phyloP scores from a whole-genome alignment of 2,797 vertebrate genomes.

The Sebastes wilsoni region DNA sequence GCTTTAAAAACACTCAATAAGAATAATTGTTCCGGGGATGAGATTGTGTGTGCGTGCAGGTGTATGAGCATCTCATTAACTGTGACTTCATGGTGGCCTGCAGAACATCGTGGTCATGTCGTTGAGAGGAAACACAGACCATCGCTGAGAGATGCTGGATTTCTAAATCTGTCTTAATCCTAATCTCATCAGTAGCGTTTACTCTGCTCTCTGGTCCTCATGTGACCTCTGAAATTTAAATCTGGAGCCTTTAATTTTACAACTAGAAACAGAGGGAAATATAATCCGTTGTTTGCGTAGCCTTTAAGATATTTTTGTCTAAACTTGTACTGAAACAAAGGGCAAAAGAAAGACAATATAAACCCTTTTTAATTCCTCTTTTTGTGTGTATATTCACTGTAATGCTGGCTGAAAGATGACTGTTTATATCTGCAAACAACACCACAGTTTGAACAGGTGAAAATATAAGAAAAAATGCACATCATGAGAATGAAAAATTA shows the following conservation, averaged over 20 bases:
- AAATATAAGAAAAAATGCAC: not conserved
- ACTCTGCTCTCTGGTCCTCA: constrained; percentile 21
- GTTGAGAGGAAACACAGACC: constrained; percentile 12
- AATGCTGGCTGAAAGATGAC: not conserved
- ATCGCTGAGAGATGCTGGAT: constrained; percentile 31
- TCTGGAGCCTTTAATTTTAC: constrained; percentile 23
- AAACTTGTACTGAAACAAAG: not conserved
- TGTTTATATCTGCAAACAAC: not conserved
- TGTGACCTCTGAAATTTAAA: constrained; percentile 50
- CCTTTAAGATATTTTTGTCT: not conserved
- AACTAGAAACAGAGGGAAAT: not conserved
- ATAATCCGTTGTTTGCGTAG: not conserved
- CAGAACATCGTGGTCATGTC: constrained; percentile 1
- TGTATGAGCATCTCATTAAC: not conserved
- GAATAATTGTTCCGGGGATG: not conserved
- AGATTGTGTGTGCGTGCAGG: not conserved
- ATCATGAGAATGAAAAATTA: not conserved
- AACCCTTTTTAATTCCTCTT: not conserved
- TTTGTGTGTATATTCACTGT: not conserved
- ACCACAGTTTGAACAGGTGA: not conserved
- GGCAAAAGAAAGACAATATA: constrained; percentile 2
- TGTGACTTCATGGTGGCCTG: not conserved
- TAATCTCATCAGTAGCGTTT: constrained; percentile 62
- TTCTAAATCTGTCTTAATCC: constrained; percentile 57
- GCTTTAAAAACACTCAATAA: not conserved